Percentiles rank a stretch among this genome's conserved stretches.
These are phyloP conservation scores for Eonycteris spelaea DNA, from an alignment of 2,113 vertebrate species.

Conservation along the genomic window DNA sequence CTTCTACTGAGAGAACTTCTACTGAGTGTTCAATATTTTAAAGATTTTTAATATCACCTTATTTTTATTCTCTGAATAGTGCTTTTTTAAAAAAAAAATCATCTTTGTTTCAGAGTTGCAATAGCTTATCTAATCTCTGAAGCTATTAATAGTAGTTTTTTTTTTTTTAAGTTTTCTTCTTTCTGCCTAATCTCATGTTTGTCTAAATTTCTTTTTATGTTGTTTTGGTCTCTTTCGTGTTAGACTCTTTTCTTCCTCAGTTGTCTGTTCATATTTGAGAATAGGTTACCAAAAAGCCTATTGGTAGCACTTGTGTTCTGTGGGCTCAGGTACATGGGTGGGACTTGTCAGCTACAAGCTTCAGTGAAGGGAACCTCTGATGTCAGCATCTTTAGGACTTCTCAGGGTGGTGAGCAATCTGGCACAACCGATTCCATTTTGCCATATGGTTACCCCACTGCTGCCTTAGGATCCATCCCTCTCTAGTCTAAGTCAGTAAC, in stretches of 20 bases:
- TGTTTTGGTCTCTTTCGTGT: slow-evolving; percentile 13
- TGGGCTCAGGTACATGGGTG: background rate
- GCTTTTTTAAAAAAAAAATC: background rate
- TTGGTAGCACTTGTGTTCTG: background rate
- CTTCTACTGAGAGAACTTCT: background rate
- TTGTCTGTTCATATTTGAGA: background rate
- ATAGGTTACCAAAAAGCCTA: background rate
- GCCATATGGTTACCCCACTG: background rate
- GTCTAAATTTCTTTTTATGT: background rate
- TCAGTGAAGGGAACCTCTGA: background rate
- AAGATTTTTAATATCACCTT: background rate
- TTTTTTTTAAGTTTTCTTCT: slow-evolving; percentile 39
- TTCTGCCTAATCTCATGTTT: background rate
- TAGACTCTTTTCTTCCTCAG: background rate
- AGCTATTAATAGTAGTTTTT: background rate
- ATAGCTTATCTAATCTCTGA: background rate
- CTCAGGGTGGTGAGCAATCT: background rate
- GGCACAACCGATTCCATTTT: background rate
- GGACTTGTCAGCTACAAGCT: background rate
- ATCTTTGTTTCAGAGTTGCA: background rate
- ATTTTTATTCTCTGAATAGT: background rate
- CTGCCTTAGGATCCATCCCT: background rate
- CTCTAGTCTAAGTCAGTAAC: background rate
- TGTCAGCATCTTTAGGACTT: background rate
- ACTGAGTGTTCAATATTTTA: background rate